Evolutionary conservation across 2,888 invertebrate genomes (phyloP), one percentile per base, ranked within the genome.

Genomic region (Anthophora plumipes): DNA sequence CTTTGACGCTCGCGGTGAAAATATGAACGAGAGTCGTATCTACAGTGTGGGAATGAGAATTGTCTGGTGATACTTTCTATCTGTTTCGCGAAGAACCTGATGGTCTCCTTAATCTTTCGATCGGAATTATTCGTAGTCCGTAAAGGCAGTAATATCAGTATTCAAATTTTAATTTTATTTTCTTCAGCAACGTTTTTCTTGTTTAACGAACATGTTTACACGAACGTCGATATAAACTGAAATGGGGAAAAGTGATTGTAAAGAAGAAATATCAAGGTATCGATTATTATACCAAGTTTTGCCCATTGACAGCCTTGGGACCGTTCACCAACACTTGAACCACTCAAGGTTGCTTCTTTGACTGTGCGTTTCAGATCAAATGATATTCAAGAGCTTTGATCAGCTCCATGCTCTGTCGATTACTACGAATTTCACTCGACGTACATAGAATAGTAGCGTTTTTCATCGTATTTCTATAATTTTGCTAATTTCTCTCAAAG

Each of bases 31-130:
- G 25, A 9, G 6, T 39, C 39, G 52, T 52, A n/a, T 52, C 17
- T 39, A 12, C 20, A n/a, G 12, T 55, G 37, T 12, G 41, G 22
- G 60, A 61, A 61, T 20, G 20, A 25, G 43, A 46, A 22, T 57
- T 37, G 8, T 31, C 17, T 14, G 17, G 17, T 17, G 60, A 46
- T 43, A 46, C 46, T 61, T 61, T 61, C 60, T 61, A 61, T 25
- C 25, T 9, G 60, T 25, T 14, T 8, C 20, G 11, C 25, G 20
- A n/a, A 37, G 50, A 50, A 17, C 3, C 14, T 37, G n/a, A n/a
- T 14, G 12, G 14, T 31, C 25, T 55, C 17, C 17, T 9, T 31
- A 17, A 9, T 31, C 17, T 31, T 31, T 31, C 9, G 25, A 31
- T 14, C n/a, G 31, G n/a, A 17, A 25, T 37, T 57, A 37, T 57